These are phyloP conservation scores for Pantelozetes paolii DNA, from an alignment of 2,888 invertebrate species.

Conservation along the genomic window DNA sequence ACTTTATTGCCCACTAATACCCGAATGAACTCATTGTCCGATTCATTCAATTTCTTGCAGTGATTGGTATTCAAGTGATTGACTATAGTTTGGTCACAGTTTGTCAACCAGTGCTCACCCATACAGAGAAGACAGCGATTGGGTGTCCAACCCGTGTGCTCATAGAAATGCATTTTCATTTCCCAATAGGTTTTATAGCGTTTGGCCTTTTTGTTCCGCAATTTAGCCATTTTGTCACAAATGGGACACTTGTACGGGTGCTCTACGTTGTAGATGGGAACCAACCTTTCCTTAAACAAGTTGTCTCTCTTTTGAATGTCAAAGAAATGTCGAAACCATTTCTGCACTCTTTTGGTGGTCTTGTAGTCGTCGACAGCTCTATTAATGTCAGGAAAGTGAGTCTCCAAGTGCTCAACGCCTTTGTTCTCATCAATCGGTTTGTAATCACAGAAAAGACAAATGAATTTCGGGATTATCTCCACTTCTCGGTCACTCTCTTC, in stretches of 20 bases:
- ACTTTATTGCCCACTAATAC: neutral
- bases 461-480: too few species aligned
- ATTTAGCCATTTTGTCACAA: neutral
- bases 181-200: neutral
- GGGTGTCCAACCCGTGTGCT: neutral
- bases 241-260: neutral
- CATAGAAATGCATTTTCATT: neutral
- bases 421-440: neutral
- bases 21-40: neutral
- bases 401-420: neutral
- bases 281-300: neutral
- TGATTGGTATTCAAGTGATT: neutral
- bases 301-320: neutral
- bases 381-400: neutral
- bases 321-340: neutral
- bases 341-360: neutral
- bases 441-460: conserved; percentile 1
- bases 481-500: too few species aligned
- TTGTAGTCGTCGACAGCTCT: neutral
- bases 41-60: neutral
- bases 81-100: neutral
- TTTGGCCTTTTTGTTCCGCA: neutral
- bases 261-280: neutral
- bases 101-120: neutral
- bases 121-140: neutral